phyloP scores from a whole-genome alignment of 2,888 invertebrate genomes.

The Eremobia ochroleuca region DNA sequence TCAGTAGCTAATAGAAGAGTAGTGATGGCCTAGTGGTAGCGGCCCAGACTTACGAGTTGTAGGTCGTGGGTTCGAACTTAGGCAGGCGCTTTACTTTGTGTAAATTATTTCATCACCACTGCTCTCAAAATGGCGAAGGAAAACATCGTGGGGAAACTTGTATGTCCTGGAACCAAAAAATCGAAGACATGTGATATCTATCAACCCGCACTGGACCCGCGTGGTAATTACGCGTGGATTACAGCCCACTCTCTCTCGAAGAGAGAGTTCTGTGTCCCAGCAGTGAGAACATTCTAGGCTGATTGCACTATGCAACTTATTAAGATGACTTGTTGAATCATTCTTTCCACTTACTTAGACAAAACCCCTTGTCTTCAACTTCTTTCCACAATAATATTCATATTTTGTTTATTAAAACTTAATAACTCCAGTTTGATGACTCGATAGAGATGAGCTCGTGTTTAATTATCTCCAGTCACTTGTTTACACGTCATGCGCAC shows the following conservation, averaged over 20 bases:
- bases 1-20: not conserved
- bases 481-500: slow-evolving; percentile 44
- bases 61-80: not conserved
- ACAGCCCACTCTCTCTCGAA: not conserved
- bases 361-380: not conserved
- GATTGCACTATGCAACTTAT: not conserved
- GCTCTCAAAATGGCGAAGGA: no score
- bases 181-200: not conserved
- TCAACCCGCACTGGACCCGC: not conserved
- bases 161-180: no score
- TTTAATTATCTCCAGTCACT: slow-evolving; percentile 55
- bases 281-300: not conserved
- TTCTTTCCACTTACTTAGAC: not conserved
- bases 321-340: not conserved
- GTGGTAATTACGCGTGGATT: not conserved
- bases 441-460: slow-evolving; percentile 33
- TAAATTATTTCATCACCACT: no score
- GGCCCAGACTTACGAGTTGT: not conserved
- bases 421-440: slow-evolving; percentile 3
- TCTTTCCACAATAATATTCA: not conserved
- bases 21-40: not conserved
- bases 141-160: no score
- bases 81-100: no score
- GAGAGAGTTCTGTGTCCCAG: not conserved
- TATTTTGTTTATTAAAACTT: slow-evolving; percentile 18